Percentiles rank a stretch among this genome's conserved stretches.
Evolutionary conservation across 1,140 invertebrate species (phyloP).

Genomic region (Diprion similis): DNA sequence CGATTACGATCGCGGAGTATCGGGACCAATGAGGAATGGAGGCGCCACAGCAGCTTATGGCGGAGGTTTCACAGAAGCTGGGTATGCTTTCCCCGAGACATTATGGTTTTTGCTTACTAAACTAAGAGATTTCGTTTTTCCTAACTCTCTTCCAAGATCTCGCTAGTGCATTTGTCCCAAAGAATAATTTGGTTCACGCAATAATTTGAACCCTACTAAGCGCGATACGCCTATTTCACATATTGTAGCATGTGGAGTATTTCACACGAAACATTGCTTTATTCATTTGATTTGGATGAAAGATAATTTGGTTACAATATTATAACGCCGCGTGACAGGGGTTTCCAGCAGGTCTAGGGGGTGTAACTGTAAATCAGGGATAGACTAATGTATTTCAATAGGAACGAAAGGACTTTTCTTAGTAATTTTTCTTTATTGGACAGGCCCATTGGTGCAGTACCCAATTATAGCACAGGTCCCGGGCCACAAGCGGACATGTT

Average conservation of each 20-base stretch:
- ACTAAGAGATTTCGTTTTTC: background rate
- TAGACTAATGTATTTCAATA: conserved; percentile 29
- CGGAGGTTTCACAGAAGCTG: conserved; percentile 56
- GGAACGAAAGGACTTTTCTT: conserved; percentile 30
- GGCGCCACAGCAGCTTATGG: conserved; percentile 52
- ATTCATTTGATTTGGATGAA: too few relatives aligned
- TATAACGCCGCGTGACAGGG: conserved; percentile 30
- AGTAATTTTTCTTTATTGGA: conserved; percentile 40
- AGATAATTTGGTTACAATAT: background rate
- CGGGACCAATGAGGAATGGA: conserved; percentile 60
- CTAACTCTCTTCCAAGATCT: background rate
- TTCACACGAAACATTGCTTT: too few relatives aligned
- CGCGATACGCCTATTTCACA: too few relatives aligned
- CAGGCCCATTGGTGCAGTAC: conserved; percentile 57
- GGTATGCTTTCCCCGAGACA: conserved; percentile 45
- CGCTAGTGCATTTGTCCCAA: too few relatives aligned
- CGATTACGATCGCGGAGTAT: conserved; percentile 55
- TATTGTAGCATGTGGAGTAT: too few relatives aligned
- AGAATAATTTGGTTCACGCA: too few relatives aligned
- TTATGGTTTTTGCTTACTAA: background rate
- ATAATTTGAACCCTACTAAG: too few relatives aligned
- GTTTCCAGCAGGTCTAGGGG: conserved; percentile 34
- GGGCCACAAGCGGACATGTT: conserved; percentile 60
- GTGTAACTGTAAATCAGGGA: conserved; percentile 26
- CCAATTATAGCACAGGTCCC: conserved; percentile 57